A percentile compares a stretch with the other conserved stretches of the same genome.
Conservation (phyloP, 2,113 vertebrate species). For the Spea bombifrons region DNA sequence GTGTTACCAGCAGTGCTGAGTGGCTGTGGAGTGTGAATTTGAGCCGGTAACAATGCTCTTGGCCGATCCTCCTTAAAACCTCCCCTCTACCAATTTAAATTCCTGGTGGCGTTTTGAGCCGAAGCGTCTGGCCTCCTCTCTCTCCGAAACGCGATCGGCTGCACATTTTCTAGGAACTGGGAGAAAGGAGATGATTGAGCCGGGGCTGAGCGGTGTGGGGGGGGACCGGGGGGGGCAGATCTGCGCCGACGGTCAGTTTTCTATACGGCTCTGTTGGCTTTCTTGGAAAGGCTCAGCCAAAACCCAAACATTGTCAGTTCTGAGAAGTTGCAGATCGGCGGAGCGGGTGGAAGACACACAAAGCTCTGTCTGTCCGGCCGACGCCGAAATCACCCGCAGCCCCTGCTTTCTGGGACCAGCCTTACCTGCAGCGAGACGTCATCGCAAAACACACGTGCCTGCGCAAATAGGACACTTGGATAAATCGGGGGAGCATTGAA, state of each 20-base stretch:
- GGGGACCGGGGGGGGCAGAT: background rate
- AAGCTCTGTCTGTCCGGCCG: slow-evolving; percentile 7
- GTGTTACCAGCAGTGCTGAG: no score
- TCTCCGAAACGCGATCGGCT: background rate
- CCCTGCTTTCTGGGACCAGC: background rate
- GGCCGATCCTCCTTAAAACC: no score
- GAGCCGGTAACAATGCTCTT: no score
- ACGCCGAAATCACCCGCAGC: background rate
- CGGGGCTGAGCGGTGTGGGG: background rate
- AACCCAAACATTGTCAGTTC: slow-evolving; percentile 39
- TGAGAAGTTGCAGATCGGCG: slow-evolving; percentile 38
- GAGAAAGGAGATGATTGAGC: slow-evolving; percentile 28
- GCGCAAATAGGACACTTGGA: no score
- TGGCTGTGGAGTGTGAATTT: no score
- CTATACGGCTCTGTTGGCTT: slow-evolving; percentile 38
- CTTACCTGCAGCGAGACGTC: background rate
- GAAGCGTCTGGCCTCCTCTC: background rate
- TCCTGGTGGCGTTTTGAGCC: background rate
- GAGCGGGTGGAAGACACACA: slow-evolving; percentile 24
- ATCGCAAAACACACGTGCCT: no score
- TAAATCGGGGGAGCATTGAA: no score
- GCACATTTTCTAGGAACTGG: slow-evolving; percentile 17
- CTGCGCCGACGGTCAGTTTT: background rate
- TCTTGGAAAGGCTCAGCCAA: slow-evolving; percentile 37
- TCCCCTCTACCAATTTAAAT: no score